phyloP scores from a whole-genome alignment of 2,113 vertebrate species.

The human (Homo sapiens) region GRCh38 chr7:29270501-29271000 shows the following conservation, averaged over 20 bases:
- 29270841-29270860: neutral
- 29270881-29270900: neutral
- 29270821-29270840: neutral
- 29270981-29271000: constrained; percentile 21
- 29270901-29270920: neutral
- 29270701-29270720: neutral
- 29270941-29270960: constrained; percentile 45
- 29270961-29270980: constrained; percentile 47
- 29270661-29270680: no score
- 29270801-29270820: neutral
- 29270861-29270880: neutral
- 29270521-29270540: no score
- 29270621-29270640: no score
- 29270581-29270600: no score
- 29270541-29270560: no score
- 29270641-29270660: no score
- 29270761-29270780: no score
- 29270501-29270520: no score
- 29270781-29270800: neutral
- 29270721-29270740: neutral
- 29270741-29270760: neutral
- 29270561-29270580: no score
- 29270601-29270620: no score
- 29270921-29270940: constrained; percentile 18
- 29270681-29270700: neutral